A percentile compares a stretch with the other conserved stretches of the same genome.
Evolutionary conservation across 2,113 vertebrate genomes (phyloP).

Genomic region (Propithecus coquereli): DNA sequence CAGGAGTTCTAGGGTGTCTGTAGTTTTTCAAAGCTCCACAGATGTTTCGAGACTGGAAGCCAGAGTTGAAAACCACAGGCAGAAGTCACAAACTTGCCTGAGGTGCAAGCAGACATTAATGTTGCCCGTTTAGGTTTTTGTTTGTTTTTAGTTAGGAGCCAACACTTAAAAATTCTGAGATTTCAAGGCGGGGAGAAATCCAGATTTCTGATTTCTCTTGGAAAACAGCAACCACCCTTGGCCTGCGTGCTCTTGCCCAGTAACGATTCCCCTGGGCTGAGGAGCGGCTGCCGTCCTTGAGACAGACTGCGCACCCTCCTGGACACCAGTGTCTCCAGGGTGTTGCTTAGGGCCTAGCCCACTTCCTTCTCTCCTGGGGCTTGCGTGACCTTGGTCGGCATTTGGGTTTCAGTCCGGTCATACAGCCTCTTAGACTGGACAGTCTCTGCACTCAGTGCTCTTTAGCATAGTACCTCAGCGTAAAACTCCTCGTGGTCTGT

Average conservation of each 20-base stretch:
- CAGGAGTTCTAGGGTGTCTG: neutral
- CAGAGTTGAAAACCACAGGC: neutral
- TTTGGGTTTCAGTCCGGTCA: neutral
- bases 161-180: neutral
- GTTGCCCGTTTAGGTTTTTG: neutral
- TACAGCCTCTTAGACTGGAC: neutral
- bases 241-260: neutral
- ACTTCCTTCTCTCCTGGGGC: neutral
- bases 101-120: neutral
- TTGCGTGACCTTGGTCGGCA: neutral
- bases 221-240: neutral
- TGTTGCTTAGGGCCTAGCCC: neutral
- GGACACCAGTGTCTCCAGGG: accelerated
- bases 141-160: conserved; percentile 10
- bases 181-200: neutral
- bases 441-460: neutral
- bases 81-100: neutral
- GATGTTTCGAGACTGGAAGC: neutral
- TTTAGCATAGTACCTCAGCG: neutral
- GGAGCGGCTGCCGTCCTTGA: neutral
- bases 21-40: neutral
- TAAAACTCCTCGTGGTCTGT: neutral
- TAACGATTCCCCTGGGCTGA: neutral
- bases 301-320: too few relatives aligned
- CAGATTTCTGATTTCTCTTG: conserved; percentile 8